Percentiles rank a stretch among this genome's conserved stretches.
These are phyloP conservation scores for Zapornia atra DNA, from an alignment of 2,113 vertebrate genomes.

Conservation along the genomic window DNA sequence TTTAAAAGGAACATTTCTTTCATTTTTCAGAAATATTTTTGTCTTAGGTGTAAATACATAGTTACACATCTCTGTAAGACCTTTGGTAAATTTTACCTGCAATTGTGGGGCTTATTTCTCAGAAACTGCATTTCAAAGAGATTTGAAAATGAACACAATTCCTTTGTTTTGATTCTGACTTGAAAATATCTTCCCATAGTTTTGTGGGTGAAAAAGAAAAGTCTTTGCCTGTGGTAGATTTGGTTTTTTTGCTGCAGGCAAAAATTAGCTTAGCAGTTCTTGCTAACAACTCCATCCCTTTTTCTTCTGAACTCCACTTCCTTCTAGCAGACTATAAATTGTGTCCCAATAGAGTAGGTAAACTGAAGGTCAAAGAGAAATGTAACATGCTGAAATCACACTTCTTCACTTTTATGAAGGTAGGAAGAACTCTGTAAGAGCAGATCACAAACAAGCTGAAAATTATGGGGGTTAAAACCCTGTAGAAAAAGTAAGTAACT, in stretches of 20 bases:
- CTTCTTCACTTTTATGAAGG: neutral
- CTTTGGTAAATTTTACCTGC: neutral
- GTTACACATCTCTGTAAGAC: neutral
- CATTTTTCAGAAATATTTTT: neutral
- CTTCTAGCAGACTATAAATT: constrained; percentile 9
- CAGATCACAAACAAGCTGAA: neutral
- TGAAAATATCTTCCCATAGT: neutral
- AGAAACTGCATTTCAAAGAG: neutral
- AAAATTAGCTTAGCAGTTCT: constrained; percentile 47
- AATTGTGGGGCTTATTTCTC: neutral
- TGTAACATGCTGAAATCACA: neutral
- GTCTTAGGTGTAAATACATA: neutral
- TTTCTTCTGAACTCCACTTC: constrained; percentile 24
- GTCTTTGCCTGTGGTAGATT: neutral
- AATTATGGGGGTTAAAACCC: neutral
- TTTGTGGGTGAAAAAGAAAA: constrained; percentile 21
- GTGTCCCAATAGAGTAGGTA: neutral
- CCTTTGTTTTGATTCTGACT: neutral
- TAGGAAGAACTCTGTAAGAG: neutral
- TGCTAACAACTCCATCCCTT: constrained; percentile 8
- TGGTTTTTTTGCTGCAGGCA: neutral
- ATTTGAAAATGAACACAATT: neutral
- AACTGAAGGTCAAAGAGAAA: neutral
- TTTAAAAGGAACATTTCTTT: neutral
- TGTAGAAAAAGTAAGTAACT: neutral